phyloP scores from a whole-genome alignment of 2,888 invertebrate genomes.

The Brachyptera risi region DNA sequence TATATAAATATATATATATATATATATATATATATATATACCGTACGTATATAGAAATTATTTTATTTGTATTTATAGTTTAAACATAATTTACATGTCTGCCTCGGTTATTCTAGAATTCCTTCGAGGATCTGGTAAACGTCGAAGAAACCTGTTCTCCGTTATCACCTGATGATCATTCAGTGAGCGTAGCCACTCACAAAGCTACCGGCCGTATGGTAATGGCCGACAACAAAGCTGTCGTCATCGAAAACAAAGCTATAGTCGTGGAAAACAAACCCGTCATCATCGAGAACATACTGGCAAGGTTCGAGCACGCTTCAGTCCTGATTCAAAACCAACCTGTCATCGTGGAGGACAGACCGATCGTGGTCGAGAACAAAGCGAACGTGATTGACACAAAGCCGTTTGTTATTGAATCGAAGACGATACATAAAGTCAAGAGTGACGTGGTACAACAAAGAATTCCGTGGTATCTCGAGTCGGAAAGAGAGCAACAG shows the following conservation, averaged over 20 bases:
- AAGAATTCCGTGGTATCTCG: too few species aligned
- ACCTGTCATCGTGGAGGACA: constrained; percentile 11
- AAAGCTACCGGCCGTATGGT: background rate
- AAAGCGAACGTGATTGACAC: background rate
- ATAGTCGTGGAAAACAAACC: background rate
- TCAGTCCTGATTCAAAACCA: background rate
- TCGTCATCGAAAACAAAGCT: constrained; percentile 5
- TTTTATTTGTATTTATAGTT: too few species aligned
- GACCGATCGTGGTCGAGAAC: constrained; percentile 21
- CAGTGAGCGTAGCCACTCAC: constrained; percentile 8
- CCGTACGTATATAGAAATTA: too few species aligned
- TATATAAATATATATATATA: too few species aligned
- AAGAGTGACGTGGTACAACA: constrained; percentile 5
- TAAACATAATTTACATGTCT: too few species aligned
- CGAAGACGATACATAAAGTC: constrained; percentile 20
- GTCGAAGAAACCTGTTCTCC: constrained; percentile 36
- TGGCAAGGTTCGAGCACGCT: background rate
- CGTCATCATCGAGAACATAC: background rate
- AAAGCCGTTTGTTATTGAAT: constrained; percentile 14
- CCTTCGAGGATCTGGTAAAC: constrained; percentile 56
- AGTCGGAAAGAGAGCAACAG: too few species aligned
- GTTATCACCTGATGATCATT: constrained; percentile 35
- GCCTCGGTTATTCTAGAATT: constrained; percentile 74
- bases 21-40: too few species aligned
- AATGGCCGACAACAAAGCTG: background rate